Evolutionary conservation across 2,888 invertebrate genomes (phyloP).

Genomic region (Idaea dimidiata): DNA sequence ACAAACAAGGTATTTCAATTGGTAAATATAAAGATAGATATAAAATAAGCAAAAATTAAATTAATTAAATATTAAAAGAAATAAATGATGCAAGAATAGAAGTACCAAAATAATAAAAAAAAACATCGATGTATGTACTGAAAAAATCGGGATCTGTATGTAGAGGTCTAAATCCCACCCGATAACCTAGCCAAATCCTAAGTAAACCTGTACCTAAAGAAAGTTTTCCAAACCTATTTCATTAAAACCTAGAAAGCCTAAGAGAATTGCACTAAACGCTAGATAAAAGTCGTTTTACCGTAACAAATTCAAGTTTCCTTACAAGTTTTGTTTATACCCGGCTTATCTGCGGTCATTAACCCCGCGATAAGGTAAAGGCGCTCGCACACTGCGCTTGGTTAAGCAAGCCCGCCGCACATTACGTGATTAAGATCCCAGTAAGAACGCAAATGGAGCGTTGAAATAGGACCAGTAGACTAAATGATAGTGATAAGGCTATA

Average conservation of each 20-base stretch:
- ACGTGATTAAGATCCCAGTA: neutral
- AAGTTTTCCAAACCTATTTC: neutral
- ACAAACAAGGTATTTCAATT: too few species aligned
- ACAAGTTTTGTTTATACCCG: neutral
- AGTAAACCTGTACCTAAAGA: neutral
- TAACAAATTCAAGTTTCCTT: neutral
- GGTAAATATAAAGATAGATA: too few species aligned
- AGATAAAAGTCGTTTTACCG: neutral
- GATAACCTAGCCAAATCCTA: too few species aligned
- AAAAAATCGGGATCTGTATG: too few species aligned
- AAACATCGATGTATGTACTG: too few species aligned
- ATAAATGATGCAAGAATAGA: too few species aligned
- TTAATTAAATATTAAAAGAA: too few species aligned
- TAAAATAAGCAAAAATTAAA: too few species aligned
- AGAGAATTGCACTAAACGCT: neutral
- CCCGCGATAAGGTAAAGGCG: slow-evolving; percentile 2
- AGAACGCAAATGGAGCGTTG: neutral
- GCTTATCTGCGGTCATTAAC: neutral
- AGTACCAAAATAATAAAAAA: too few species aligned
- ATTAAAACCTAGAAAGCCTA: neutral
- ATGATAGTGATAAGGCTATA: neutral
- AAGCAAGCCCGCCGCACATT: neutral
- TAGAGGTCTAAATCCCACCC: too few species aligned
- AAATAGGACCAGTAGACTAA: neutral
- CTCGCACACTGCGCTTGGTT: slow-evolving; percentile 4